Base-by-base conservation (phyloP, 2,797 vertebrate genomes). In the Acrossocheilus fasciatus region DNA sequence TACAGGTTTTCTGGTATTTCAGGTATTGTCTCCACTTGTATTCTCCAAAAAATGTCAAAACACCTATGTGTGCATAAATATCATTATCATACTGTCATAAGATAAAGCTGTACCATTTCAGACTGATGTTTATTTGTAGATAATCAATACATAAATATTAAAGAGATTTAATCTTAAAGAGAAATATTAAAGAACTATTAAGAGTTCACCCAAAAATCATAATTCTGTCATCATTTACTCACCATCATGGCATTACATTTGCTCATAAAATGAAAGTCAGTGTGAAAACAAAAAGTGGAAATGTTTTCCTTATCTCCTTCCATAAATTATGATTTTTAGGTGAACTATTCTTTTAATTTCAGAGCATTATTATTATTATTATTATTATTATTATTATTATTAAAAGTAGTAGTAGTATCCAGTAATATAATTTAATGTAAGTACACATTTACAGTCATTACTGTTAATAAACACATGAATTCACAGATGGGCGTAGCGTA, bases 1-100 rank as follows among this genome's bases (percentile, higher is more conserved):
- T 85, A 80, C 64, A 72, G 90, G 77, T 77, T 83, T 14, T 54
- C 17, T 57, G 2, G 12, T 43, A 59, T 59, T 59, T 59, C 7
- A 41, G 76, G 23, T 59, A 17, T 9, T 57, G 18, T 15, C 30
- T 77, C 18, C 1, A 15, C 74, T 39, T 76, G 43, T 26, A 23
- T 23, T 54, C n/a, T 62, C 10, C 20, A n/a, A n/a, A 59, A 57
- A 26, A n/a, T 11, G 20, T 59, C 57, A n/a, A 59, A 59, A 59
- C 57, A n/a, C 0, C 9, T n/a, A n/a, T 23, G 23, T 62, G n/a
- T 62, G 57, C 57, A 26, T n/a, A 23, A 59, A 59, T 59, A 59
- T n/a, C 2, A 57, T 57, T n/a, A 59, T 12, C 57, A 59, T 59
- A 59, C 23, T n/a, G 57, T 23, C 8, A 11, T 10, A 62, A 26